Base-by-base conservation (phyloP, 2,797 vertebrate genomes). In the Enteromius fasciolatus region DNA sequence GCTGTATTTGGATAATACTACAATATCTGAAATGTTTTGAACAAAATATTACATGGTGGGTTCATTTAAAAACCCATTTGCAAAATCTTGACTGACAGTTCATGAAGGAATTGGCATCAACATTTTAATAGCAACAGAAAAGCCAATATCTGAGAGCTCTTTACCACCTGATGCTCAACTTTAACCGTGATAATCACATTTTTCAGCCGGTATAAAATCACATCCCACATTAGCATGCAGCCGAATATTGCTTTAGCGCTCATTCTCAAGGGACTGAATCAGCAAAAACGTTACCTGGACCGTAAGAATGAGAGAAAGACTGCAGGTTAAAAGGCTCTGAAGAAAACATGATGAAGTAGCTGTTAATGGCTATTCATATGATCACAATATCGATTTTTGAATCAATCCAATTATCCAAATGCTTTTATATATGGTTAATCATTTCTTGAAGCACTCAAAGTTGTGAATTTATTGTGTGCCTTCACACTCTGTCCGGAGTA, bases 391-490 rank as follows among this genome's bases (percentile, higher is more conserved):
- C 88, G 78, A 89, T 75, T 91, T 86, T 82, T 83, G 12, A 39
- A 86, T 89, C 74, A 87, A 80, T 88, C 74, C 76, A 92, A 91
- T 92, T 87, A 89, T 88, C 90, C 41, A 31, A 89, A 79, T 39
- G 84, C 85, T 87, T 90, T 80, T 87, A 91, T 92, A 90, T 90
- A 75, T 85, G 86, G 87, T 80, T 87, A 84, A 87, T 87, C 82
- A 87, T 90, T 91, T 90, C 82, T 89, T 91, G 44, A 82, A 89
- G 80, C 77, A 86, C n/a, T 75, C 87, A 88, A 86, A 78, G 48
- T 1, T 50, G 15, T 78, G 85, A 31, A 87, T 87, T 87, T 0
- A 48, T 87, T 81, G 44, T 78, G 87, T 87, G 80, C 83, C 73
- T 25, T 66, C 48, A 89, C 72, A 39, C 59, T 67, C 41, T 4